Percentiles rank a stretch among this genome's conserved stretches.
phyloP scores from a whole-genome alignment of 2,797 vertebrate species.

The Pelodytes ibericus region DNA sequence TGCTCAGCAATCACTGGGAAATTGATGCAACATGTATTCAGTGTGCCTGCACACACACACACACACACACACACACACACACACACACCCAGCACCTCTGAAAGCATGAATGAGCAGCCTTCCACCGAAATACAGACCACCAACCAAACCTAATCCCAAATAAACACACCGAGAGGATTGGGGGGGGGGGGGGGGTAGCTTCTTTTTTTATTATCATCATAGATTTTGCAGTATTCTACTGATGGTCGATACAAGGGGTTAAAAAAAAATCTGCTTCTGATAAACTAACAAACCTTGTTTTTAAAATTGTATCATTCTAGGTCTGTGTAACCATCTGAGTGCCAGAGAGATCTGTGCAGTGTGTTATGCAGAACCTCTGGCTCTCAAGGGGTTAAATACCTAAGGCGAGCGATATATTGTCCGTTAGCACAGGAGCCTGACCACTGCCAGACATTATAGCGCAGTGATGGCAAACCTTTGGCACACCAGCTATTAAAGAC shows the following conservation, averaged over 20 bases:
- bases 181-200: no score
- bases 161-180: neutral
- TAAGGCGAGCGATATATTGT: neutral
- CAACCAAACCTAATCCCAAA: slow-evolving; percentile 4
- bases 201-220: neutral
- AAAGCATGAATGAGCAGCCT: slow-evolving; percentile 31
- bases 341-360: no score
- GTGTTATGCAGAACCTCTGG: neutral
- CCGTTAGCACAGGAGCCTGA: neutral
- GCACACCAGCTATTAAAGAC: no score
- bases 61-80: slow-evolving; percentile 43
- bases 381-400: neutral
- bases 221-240: no score
- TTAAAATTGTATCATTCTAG: no score
- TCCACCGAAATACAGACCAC: slow-evolving; percentile 14
- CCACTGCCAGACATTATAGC: neutral
- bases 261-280: neutral
- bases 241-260: neutral
- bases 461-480: no score
- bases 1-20: neutral
- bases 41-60: slow-evolving; percentile 38
- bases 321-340: neutral
- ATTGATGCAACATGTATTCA: slow-evolving; percentile 31
- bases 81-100: no score
- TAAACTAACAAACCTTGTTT: no score